Evolutionary conservation across 2,797 vertebrate species (phyloP), one percentile per base, ranked within the genome.

Genomic region (Rhinogobio ventralis): DNA sequence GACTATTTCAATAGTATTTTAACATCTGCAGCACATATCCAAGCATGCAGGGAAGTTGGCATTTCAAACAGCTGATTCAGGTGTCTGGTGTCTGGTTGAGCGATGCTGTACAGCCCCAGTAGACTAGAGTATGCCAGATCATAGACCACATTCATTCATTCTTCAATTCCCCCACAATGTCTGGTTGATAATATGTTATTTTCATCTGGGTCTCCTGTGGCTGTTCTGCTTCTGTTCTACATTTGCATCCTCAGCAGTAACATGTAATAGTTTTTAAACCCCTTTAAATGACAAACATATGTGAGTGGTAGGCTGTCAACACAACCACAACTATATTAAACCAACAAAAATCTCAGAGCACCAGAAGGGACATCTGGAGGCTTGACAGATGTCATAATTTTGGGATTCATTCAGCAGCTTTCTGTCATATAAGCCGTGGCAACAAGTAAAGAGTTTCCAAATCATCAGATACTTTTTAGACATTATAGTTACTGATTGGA

Each of bases 181-280:
- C 28, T 60, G 2, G 23, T 53, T 55, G 23, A 39, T 51, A 76
- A 30, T 76, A 74, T 66, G 10, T 13, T 14, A 51, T 72, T 72
- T 72, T 60, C 28, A 14, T 49, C 9, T 28, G 60, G 62, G 49
- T 45, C 77, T 42, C 7, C 11, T 51, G 39, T 20, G 57, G 14
- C 46, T 33, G 45, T 36, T 33, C 76, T 75, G 72, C 51, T 36
- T 33, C 76, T 75, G 72, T 76, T 42, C 30, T 39, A 72, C 33
- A 51, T 76, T 42, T 85, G 75, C 66, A 78, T n/a, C 17, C 17
- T 85, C 79, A 84, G 79, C 79, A 79, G 66, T 55, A 46, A 14
- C 39, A 62, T 66, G 3, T 55, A 53, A 51, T 85, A 71, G 49
- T 78, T 39, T 33, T 60, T 25, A 62, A 85, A 49, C 78, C 57